A percentile compares a stretch with the other conserved stretches of the same genome.
Conservation (phyloP, 2,113 vertebrate species). For the Podocnemis expansa region DNA sequence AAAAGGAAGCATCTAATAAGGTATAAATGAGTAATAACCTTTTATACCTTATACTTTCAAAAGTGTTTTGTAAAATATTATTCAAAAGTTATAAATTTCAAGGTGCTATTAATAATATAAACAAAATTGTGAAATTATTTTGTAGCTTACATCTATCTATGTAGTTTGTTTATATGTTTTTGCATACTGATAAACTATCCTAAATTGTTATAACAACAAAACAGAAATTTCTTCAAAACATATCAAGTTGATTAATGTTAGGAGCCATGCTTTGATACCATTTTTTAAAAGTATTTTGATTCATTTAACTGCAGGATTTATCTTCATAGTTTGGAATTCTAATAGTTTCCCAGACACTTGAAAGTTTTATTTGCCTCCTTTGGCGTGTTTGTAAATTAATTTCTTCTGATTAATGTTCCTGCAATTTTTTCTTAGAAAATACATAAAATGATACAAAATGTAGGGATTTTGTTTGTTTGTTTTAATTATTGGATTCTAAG, state of each 20-base stretch:
- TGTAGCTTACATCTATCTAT: not conserved
- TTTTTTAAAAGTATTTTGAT: not conserved
- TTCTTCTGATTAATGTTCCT: not conserved
- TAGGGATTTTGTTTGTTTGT: not conserved
- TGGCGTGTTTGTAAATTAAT: not conserved
- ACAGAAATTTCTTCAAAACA: not conserved
- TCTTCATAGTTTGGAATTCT: not conserved
- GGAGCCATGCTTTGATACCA: not conserved
- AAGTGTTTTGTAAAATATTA: slow-evolving; percentile 20
- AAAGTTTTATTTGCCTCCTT: not conserved
- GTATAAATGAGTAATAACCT: slow-evolving; percentile 78
- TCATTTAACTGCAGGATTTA: not conserved
- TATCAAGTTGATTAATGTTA: not conserved
- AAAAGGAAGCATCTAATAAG: slow-evolving; percentile 78
- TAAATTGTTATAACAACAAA: not conserved
- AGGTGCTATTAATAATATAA: slow-evolving; percentile 18
- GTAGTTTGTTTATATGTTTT: not conserved
- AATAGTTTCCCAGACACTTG: not conserved
- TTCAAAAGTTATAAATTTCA: slow-evolving; percentile 58
- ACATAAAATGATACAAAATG: not conserved
- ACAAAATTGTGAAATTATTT: slow-evolving; percentile 27
- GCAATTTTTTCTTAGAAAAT: not conserved
- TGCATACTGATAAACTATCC: not conserved
- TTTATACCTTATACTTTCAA: slow-evolving; percentile 63
- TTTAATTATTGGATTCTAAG: not conserved